These are phyloP conservation scores for Lydus trimaculatus DNA, from an alignment of 2,888 invertebrate genomes.

Conservation along the genomic window DNA sequence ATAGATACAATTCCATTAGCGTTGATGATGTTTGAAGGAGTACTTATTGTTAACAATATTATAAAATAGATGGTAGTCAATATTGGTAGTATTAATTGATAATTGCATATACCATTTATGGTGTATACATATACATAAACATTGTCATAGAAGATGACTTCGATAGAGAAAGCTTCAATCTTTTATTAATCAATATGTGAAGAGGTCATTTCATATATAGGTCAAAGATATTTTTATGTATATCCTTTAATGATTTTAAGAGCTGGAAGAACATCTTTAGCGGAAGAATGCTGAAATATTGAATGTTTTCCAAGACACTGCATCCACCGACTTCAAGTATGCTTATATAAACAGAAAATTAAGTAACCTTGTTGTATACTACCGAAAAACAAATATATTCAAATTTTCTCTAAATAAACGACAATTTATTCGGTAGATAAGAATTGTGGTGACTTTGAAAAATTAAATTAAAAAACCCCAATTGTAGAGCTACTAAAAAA, in stretches of 20 bases:
- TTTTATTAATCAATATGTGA: neutral
- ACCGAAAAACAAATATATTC: neutral
- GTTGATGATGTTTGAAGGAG: neutral
- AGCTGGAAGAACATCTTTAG: neutral
- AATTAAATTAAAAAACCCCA: too few species aligned
- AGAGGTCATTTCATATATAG: neutral
- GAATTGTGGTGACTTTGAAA: too few species aligned
- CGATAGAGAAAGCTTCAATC: neutral
- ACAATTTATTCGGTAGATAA: too few species aligned
- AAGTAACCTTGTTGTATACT: neutral
- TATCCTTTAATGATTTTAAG: neutral
- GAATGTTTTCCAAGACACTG: neutral
- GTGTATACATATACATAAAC: too few species aligned
- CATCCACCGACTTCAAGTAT: neutral
- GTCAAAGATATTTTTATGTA: neutral
- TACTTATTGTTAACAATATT: too few species aligned
- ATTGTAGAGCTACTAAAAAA: too few species aligned
- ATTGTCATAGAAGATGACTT: neutral
- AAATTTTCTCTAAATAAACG: neutral
- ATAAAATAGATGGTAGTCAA: too few species aligned
- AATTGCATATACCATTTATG: too few species aligned
- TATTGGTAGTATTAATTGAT: too few species aligned
- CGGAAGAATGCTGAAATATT: neutral
- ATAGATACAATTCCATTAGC: neutral
- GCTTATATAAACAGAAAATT: neutral